Evolutionary conservation across 2,888 invertebrate genomes (phyloP).

Genomic region (Formica aserva): DNA sequence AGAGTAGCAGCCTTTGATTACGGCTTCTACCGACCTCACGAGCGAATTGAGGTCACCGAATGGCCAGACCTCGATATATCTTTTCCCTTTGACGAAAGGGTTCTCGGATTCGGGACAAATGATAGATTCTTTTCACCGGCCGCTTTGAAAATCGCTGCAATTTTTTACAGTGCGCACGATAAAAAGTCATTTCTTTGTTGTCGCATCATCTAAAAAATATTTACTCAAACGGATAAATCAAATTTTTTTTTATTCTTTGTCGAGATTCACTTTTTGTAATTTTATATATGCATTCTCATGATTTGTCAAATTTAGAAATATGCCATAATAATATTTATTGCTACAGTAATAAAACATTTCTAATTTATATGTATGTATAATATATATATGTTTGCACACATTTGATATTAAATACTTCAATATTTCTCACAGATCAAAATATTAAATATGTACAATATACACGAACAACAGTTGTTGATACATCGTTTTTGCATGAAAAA

Average conservation of each 20-base stretch:
- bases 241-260: background rate
- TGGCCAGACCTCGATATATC: slow-evolving; percentile 31
- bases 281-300: background rate
- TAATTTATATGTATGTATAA: background rate
- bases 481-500: background rate
- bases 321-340: background rate
- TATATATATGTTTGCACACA: background rate
- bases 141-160: slow-evolving; percentile 30
- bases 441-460: background rate
- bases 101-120: slow-evolving; percentile 24
- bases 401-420: background rate
- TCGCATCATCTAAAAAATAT: slow-evolving; percentile 5
- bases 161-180: slow-evolving; percentile 15
- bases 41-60: slow-evolving; percentile 45
- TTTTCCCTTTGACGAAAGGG: slow-evolving; percentile 30
- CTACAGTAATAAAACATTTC: background rate
- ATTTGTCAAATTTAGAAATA: background rate
- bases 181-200: slow-evolving; percentile 40
- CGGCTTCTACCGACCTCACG: slow-evolving; percentile 3
- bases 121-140: background rate
- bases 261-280: background rate
- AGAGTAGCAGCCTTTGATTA: slow-evolving; percentile 51
- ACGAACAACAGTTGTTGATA: background rate
- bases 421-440: background rate
- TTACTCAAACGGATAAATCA: slow-evolving; percentile 13